These are phyloP conservation scores for Scaptomyza cyrtandrae DNA, from an alignment of 2,888 invertebrate genomes.

Conservation along the genomic window DNA sequence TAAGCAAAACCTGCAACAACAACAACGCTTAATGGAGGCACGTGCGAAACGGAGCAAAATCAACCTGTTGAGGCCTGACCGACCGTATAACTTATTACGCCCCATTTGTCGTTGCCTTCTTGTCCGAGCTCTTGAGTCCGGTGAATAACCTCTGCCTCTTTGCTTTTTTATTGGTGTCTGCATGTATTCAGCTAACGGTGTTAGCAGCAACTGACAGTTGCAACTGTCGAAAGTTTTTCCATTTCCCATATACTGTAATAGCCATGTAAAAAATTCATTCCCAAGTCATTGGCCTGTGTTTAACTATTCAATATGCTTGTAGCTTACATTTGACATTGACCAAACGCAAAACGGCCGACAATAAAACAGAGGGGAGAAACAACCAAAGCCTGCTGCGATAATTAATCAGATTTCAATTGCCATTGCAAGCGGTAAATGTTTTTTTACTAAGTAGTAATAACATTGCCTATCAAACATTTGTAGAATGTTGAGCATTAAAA, in stretches of 20 bases:
- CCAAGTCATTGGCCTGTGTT: conserved; percentile 52
- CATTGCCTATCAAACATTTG: conserved; percentile 14
- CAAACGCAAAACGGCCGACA: background rate
- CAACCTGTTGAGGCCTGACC: conserved; percentile 58
- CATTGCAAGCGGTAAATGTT: conserved; percentile 41
- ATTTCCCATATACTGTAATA: conserved; percentile 37
- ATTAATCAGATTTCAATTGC: conserved; percentile 52
- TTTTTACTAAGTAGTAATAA: conserved; percentile 36
- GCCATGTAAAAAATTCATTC: conserved; percentile 5
- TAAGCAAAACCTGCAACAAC: background rate
- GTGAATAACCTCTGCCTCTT: conserved; percentile 47
- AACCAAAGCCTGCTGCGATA: conserved; percentile 37
- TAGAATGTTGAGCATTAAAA: conserved; percentile 25
- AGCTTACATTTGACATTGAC: conserved; percentile 21
- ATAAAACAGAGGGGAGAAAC: conserved; percentile 8
- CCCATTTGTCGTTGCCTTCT: conserved; percentile 25
- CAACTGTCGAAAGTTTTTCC: conserved; percentile 25
- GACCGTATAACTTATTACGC: conserved; percentile 54
- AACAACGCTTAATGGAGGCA: conserved; percentile 39
- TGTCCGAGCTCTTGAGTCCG: conserved; percentile 3
- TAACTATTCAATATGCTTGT: conserved; percentile 11
- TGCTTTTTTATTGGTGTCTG: conserved; percentile 31
- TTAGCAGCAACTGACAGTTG: conserved; percentile 33
- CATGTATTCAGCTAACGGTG: conserved; percentile 23
- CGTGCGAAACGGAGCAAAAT: conserved; percentile 38